These are phyloP conservation scores for Heptranchias perlo DNA, from an alignment of 2,113 vertebrate species.

Conservation along the genomic window DNA sequence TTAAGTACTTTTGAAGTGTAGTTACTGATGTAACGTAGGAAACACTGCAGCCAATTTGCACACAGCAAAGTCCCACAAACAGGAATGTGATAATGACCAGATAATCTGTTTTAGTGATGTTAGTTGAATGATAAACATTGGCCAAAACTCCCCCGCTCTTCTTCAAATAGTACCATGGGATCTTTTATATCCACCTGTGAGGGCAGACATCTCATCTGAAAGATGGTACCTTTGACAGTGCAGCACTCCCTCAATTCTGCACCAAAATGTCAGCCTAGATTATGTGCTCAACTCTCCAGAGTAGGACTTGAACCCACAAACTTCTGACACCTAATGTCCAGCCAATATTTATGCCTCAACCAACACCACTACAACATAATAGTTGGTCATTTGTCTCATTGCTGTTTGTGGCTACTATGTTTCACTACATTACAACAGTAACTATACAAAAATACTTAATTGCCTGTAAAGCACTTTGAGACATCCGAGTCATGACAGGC, in stretches of 20 bases:
- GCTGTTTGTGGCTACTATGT: too few species aligned
- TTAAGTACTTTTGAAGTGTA: not conserved
- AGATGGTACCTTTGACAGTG: not conserved
- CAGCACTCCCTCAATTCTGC: not conserved
- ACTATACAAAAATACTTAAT: too few species aligned
- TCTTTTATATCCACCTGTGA: not conserved
- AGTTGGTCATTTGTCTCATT: too few species aligned
- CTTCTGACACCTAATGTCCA: too few species aligned
- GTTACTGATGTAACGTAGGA: not conserved
- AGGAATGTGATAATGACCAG: not conserved
- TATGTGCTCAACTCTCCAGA: not conserved
- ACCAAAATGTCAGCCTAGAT: not conserved
- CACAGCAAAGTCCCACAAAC: not conserved
- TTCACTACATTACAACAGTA: too few species aligned
- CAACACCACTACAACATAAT: not conserved
- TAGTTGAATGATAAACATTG: not conserved
- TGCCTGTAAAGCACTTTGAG: too few species aligned
- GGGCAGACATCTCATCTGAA: not conserved
- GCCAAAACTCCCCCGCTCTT: not conserved
- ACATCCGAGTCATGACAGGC: too few species aligned
- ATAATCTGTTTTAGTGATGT: not conserved
- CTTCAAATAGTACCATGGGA: not conserved
- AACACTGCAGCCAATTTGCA: not conserved
- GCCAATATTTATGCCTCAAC: not conserved
- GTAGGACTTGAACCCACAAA: not conserved